These are phyloP conservation scores for Ammodytes marinus DNA, from an alignment of 2,113 vertebrate species.

Conservation along the genomic window DNA sequence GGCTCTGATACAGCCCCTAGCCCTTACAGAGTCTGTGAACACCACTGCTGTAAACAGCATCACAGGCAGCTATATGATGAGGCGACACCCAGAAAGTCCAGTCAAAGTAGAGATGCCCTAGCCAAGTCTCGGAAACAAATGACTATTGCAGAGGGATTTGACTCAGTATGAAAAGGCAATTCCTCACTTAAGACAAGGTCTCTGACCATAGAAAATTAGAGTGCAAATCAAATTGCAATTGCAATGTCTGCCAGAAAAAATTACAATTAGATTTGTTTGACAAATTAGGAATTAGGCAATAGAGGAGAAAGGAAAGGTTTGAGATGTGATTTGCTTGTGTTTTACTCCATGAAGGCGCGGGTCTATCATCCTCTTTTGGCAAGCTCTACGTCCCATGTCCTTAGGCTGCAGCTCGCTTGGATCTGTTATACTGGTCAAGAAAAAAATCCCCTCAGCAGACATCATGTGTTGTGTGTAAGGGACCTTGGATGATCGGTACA, in stretches of 20 bases:
- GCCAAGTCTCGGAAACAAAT: too few relatives aligned
- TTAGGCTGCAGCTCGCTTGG: conserved; percentile 49
- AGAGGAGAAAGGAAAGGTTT: neutral
- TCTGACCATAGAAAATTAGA: too few relatives aligned
- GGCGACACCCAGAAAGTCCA: too few relatives aligned
- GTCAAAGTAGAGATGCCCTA: too few relatives aligned
- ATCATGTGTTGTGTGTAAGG: conserved; percentile 37
- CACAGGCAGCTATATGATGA: too few relatives aligned
- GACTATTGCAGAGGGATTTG: too few relatives aligned
- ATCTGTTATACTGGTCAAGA: conserved; percentile 46
- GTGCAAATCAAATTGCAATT: too few relatives aligned
- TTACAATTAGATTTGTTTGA: too few relatives aligned
- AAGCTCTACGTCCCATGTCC: conserved; percentile 40
- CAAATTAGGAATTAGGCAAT: neutral
- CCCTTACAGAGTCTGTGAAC: too few relatives aligned
- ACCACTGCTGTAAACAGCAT: too few relatives aligned
- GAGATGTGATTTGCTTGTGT: conserved; percentile 24
- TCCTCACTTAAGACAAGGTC: too few relatives aligned
- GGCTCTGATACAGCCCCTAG: too few relatives aligned
- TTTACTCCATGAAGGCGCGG: conserved; percentile 32
- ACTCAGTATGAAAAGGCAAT: neutral
- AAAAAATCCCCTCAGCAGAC: conserved; percentile 60
- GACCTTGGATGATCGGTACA: conserved; percentile 34
- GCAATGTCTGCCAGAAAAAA: neutral
- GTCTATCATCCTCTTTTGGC: conserved; percentile 47